Percentiles rank a stretch among this genome's conserved stretches.
Conservation (phyloP, 2,113 vertebrate genomes). For the Telmatochromis sp. region DNA sequence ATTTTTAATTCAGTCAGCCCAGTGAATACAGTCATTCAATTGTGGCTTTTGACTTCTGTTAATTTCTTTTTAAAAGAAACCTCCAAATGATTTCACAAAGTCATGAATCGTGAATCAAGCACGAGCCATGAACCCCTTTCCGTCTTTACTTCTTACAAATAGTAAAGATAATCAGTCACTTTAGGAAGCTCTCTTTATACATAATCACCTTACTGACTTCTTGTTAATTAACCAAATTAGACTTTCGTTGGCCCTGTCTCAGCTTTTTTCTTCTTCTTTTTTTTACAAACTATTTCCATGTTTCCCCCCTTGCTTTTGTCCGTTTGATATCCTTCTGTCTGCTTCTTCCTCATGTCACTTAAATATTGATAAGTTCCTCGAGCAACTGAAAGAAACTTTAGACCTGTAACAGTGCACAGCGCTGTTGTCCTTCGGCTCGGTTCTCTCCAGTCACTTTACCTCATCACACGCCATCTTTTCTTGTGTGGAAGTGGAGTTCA, state of each 20-base stretch:
- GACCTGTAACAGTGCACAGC: neutral
- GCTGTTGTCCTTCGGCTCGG: neutral
- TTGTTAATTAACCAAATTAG: neutral
- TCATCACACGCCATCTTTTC: neutral
- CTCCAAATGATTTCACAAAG: neutral
- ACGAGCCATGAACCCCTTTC: accelerated
- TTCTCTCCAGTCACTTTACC: neutral
- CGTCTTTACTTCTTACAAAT: neutral
- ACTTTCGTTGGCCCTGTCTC: accelerated
- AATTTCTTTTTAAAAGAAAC: neutral
- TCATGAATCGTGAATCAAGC: neutral
- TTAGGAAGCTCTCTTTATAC: neutral
- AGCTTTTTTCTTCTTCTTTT: neutral
- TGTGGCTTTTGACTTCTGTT: neutral
- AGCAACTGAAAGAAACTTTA: slow-evolving; percentile 4
- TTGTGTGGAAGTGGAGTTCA: neutral
- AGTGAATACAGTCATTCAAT: neutral
- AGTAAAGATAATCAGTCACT: neutral
- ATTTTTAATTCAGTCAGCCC: neutral
- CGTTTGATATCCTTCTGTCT: neutral
- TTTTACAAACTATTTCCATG: neutral
- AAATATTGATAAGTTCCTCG: slow-evolving; percentile 23
- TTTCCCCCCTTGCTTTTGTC: neutral
- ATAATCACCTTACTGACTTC: neutral
- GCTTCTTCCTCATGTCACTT: slow-evolving; percentile 3